A percentile compares a stretch with the other conserved stretches of the same genome.
Evolutionary conservation across 1,140 invertebrate genomes (phyloP).

Genomic region (Bilobella aurantiaca): DNA sequence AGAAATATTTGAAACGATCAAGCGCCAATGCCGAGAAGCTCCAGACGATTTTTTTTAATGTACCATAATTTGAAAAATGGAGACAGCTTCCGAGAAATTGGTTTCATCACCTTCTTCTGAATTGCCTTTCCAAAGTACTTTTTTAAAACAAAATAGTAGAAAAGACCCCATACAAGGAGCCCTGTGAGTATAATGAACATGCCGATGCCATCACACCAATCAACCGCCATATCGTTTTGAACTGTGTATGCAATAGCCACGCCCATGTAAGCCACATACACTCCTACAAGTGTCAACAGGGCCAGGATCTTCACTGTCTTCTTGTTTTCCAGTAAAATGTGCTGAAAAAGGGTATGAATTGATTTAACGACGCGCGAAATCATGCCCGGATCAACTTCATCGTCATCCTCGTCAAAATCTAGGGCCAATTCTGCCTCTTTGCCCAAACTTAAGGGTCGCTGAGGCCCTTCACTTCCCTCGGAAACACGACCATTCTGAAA

Average conservation of each 20-base stretch:
- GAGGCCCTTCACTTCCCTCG: neutral
- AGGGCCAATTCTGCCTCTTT: neutral
- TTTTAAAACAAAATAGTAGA: slow-evolving; percentile 58
- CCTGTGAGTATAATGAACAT: slow-evolving; percentile 56
- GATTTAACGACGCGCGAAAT: neutral
- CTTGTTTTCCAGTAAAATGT: neutral
- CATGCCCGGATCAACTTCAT: neutral
- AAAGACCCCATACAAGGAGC: slow-evolving; percentile 51
- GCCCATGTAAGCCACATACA: neutral
- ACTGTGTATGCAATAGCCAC: neutral
- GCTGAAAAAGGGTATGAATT: neutral
- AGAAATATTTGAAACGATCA: neutral
- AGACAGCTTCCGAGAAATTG: neutral
- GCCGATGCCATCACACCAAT: slow-evolving; percentile 60
- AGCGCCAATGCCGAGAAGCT: neutral
- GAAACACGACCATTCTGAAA: neutral
- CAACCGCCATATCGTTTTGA: neutral
- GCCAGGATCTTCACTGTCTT: neutral
- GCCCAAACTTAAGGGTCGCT: too few species aligned
- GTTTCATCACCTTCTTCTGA: neutral
- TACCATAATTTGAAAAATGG: neutral
- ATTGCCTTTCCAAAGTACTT: slow-evolving; percentile 42
- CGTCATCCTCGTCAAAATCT: neutral
- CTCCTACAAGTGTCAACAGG: neutral
- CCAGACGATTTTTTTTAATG: neutral